Evolutionary conservation across 2,888 invertebrate species (phyloP), one percentile per base, ranked within the genome.

Genomic region (Platycheirus albimanus): DNA sequence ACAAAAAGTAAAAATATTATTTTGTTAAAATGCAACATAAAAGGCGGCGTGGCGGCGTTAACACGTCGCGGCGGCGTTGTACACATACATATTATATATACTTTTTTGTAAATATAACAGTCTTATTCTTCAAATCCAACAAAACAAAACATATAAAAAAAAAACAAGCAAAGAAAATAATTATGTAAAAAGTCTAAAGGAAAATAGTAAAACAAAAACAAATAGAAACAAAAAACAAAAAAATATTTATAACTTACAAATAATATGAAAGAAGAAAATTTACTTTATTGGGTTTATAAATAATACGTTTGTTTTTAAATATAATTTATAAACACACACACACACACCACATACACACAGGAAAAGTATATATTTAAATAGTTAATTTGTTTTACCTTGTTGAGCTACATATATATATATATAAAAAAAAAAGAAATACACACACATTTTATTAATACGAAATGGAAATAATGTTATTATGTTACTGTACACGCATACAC

Each of bases 21-120:
- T 66, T 66, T 47, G 66, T 56, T 49, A 36, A 63, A 38, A 70
- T 43, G 20, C 38, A 28, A 52, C 20, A 36, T 51, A 52, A 54
- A 67, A 13, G 20, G 38, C 47, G 19, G 54, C 43, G 19, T 24
- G 33, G 19, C n/a, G n/a, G n/a, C 13, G 47, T 52, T 49, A n/a
- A n/a, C n/a, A n/a, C n/a, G 45, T 24, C 3, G 24, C 24, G 24
- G 24, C 8, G 30, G 30, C 5, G 30, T 33, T 33, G 7, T 33
- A 33, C 30, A 33, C 30, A 15, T 66, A 49, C n/a, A n/a, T n/a
- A n/a, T n/a, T n/a, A n/a, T n/a, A n/a, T n/a, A n/a, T n/a, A n/a
- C n/a, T 56, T 49, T 78, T 79, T 56, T 80, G 80, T 80, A 80
- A 61, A 80, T 80, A 80, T 70, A 30, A 10, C 43, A 51, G 63